Evolutionary conservation across 2,113 vertebrate genomes (phyloP), one percentile per base, ranked within the genome.

Genomic region (Myrmecophaga tridactyla): DNA sequence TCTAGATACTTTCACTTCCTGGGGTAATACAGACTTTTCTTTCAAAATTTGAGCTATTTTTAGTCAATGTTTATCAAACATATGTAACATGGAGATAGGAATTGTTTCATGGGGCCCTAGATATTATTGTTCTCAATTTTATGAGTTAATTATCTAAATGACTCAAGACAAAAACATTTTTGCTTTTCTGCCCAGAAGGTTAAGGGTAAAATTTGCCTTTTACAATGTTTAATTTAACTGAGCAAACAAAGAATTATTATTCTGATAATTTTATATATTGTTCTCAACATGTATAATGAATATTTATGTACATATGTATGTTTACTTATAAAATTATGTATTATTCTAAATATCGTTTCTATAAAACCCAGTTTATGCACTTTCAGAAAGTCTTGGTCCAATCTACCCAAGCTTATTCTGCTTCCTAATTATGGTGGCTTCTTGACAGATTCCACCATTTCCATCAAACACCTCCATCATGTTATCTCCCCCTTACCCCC

Each of bases 141-240:
- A 86, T 87, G 7, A 82, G 29, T 86, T 89, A 72, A 72, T 97
- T 86, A 83, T 36, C n/a, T 78, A 77, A 25, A 89, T 77, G 60
- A 78, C 51, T 92, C 41, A 83, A 86, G 14, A 6, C 77, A 89
- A 29, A 73, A 4, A 51, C 43, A 29, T 14, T 48, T 89, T 60
- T 51, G 41, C 3, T 21, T 51, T 36, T 67, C 23, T 60, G 62
- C 8, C 20, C 60, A 36, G 48, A 51, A 81, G 4, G 1, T 53
- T 83, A 51, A 65, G 65, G 12, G 34, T 60, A 48, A 21, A 80
- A 63, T 75, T 78, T 95, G 41, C 7, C 69, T 92, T 77, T 82
- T 76, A 29, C 1, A 29, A 46, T 60, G 69, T 73, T 43, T 13
- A 80, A 96, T 89, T 67, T 92, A 70, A 89, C 70, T 58, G 1